Evolutionary conservation across 1,140 invertebrate genomes (phyloP).

Genomic region (Mamestra configurata): DNA sequence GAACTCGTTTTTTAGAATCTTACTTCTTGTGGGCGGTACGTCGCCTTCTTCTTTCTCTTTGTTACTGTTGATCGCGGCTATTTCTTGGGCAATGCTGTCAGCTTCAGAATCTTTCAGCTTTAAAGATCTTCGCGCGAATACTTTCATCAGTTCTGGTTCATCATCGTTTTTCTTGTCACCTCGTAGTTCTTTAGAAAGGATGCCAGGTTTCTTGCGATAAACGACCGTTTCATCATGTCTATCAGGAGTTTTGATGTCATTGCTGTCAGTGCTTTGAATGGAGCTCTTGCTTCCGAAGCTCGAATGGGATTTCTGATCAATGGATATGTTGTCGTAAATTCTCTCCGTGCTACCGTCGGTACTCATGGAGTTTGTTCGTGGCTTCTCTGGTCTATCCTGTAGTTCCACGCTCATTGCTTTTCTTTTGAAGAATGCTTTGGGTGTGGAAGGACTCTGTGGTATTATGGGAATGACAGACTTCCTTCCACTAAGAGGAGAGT

Average conservation of each 20-base stretch:
- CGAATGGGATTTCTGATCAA: conserved; percentile 83
- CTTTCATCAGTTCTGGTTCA: conserved; percentile 93
- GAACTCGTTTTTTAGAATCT: conserved; percentile 83
- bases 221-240: conserved; percentile 80
- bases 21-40: conserved; percentile 63
- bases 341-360: conserved; percentile 82
- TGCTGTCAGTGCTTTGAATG: conserved; percentile 87
- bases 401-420: conserved; percentile 79
- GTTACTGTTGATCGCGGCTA: conserved; percentile 73
- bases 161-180: conserved; percentile 88
- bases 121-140: conserved; percentile 92
- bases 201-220: conserved; percentile 81
- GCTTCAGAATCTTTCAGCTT: conserved; percentile 92
- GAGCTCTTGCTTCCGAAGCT: conserved; percentile 87
- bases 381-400: conserved; percentile 77
- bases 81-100: conserved; percentile 88
- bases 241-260: conserved; percentile 77
- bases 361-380: conserved; percentile 79
- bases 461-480: conserved; percentile 62
- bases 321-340: conserved; percentile 84
- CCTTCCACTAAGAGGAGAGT: conserved; percentile 57
- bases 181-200: conserved; percentile 73
- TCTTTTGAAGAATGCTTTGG: conserved; percentile 80
- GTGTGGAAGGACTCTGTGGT: conserved; percentile 77
- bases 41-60: conserved; percentile 75